These are phyloP conservation scores for Dipodomys merriami DNA, from an alignment of 2,113 vertebrate genomes.

Conservation along the genomic window DNA sequence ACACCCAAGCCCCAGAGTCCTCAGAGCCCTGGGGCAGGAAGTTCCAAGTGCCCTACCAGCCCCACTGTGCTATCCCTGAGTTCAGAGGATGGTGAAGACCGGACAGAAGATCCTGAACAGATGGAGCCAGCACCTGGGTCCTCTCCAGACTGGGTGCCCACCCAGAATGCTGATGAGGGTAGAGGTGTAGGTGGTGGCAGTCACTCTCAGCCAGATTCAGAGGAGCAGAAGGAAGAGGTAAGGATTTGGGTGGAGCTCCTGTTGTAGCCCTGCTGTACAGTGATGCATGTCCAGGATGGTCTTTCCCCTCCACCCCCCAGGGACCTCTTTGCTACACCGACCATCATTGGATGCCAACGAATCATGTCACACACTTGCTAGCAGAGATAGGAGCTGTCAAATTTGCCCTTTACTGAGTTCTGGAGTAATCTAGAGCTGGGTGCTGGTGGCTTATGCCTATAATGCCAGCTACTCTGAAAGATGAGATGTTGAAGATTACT, in stretches of 20 bases:
- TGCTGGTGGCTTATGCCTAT: too few species aligned
- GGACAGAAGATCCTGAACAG: constrained; percentile 63
- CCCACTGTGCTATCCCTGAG: constrained; percentile 85
- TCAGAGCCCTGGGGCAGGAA: constrained; percentile 80
- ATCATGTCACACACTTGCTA: not conserved
- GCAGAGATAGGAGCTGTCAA: not conserved
- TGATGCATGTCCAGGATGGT: too few species aligned
- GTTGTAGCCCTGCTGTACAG: accelerated
- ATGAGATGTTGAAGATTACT: too few species aligned
- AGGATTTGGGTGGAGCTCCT: constrained; percentile 42
- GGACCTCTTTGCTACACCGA: not conserved
- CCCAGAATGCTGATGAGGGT: constrained; percentile 76
- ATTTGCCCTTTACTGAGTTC: not conserved
- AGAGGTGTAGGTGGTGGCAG: constrained; percentile 76
- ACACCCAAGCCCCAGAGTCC: constrained; percentile 88
- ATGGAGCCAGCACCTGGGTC: constrained; percentile 80
- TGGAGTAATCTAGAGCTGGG: too few species aligned
- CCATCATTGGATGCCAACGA: accelerated
- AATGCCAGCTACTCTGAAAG: too few species aligned
- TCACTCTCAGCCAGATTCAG: constrained; percentile 82
- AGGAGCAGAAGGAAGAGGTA: constrained; percentile 88
- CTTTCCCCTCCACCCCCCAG: too few species aligned
- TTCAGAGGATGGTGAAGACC: constrained; percentile 85
- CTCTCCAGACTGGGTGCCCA: constrained; percentile 74
- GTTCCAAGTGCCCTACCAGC: constrained; percentile 71